Evolutionary conservation across 2,797 vertebrate species (phyloP), one percentile per base, ranked within the genome.

Genomic region (Meriones psammophilus): DNA sequence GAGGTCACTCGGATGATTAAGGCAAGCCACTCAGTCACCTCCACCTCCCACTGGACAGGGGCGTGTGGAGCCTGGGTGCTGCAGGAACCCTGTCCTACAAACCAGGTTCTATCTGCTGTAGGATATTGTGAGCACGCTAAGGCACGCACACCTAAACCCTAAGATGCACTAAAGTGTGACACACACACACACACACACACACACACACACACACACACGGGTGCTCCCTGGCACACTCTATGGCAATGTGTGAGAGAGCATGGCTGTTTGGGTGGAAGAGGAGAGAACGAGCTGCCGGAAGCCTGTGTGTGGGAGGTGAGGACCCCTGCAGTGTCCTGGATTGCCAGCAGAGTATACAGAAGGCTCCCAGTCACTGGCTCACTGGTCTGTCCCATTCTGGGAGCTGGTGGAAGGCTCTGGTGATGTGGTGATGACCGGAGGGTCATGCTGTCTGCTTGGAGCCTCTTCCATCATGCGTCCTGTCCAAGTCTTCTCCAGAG

Each of bases 241-340:
- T 50, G 80, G 18, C 12, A 46, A 58, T 69, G 28, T 28, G 50
- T 0, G 3, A 26, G 68, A 94, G 33, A 68, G 36, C 58, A 81
- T 22, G 39, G 26, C 9, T 71, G 62, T 24, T 60, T 84, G 18
- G 13, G 22, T 46, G 13, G 64, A 28, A 12, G 56, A 17, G 46
- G 46, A 60, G n/a, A 39, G n/a, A 58, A 39, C 24, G 69, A 39
- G 28, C 6, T 18, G 0, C 26, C 54, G n/a, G 68, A 39, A 2
- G 0, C 17, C 50, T 2, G 1, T 9, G 3, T 18, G 4, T 0
- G 24, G 0, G 4, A 18, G 36, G 3, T 8, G 26, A n/a, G 33
- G 54, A 33, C 50, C 9, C 1, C 10, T 24, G 58, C 14, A 2
- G 0, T 0, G 15, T 1, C 36, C 9, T 58, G 28, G 74, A 33